Conservation (phyloP, 2,888 invertebrate species). For the Autographa gamma region DNA sequence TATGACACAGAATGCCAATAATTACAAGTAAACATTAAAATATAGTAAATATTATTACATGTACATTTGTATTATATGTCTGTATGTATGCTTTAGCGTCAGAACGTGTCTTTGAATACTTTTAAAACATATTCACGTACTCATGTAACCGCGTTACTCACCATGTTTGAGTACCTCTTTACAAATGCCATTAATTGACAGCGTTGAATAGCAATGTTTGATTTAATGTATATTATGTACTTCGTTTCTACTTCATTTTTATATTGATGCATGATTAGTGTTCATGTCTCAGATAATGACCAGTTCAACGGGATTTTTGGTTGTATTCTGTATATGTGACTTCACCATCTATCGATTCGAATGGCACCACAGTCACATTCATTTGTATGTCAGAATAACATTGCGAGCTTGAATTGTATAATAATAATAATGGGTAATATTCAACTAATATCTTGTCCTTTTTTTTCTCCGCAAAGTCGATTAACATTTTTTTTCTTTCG, state of each 20-base stretch:
- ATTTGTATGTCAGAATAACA: too few relatives aligned
- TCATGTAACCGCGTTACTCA: not conserved
- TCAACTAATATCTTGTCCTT: too few relatives aligned
- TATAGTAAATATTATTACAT: slow-evolving; percentile 28
- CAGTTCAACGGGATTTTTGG: too few relatives aligned
- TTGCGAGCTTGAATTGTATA: too few relatives aligned
- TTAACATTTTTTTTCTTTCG: too few relatives aligned
- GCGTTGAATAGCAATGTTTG: not conserved
- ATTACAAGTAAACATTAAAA: slow-evolving; percentile 22
- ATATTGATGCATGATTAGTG: not conserved
- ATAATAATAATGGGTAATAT: too few relatives aligned
- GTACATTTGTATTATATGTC: not conserved
- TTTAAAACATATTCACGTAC: slow-evolving; percentile 9
- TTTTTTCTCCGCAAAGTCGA: too few relatives aligned
- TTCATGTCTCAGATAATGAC: too few relatives aligned
- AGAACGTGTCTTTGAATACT: slow-evolving; percentile 3
- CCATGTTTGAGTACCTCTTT: slow-evolving; percentile 5
- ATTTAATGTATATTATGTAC: not conserved
- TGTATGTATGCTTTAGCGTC: slow-evolving; percentile 2
- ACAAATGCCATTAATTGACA: slow-evolving; percentile 3
- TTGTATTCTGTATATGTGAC: too few relatives aligned
- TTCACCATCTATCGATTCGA: too few relatives aligned
- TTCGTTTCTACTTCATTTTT: not conserved
- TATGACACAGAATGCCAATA: not conserved
- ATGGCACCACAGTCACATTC: too few relatives aligned